Percentiles rank a stretch among this genome's conserved stretches.
Conservation (phyloP, 1,140 invertebrate genomes). For the Papilio glaucus region DNA sequence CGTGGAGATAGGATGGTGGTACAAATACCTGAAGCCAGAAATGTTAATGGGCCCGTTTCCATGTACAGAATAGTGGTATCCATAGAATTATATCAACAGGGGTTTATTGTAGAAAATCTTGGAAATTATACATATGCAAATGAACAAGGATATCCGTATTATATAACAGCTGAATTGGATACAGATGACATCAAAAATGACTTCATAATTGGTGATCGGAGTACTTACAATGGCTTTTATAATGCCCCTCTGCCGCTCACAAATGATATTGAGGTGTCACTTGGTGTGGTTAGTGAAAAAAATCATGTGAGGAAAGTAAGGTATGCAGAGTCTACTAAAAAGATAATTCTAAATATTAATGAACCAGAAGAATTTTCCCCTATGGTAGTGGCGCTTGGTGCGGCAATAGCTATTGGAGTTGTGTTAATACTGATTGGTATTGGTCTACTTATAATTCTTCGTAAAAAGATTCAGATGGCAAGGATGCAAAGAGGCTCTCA, state of each 20-base stretch:
- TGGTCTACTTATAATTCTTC: slow-evolving; percentile 75
- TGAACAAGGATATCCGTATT: slow-evolving; percentile 87
- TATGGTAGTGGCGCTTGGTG: slow-evolving; percentile 76
- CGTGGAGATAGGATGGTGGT: slow-evolving; percentile 85
- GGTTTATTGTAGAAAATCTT: slow-evolving; percentile 84
- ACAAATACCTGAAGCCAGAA: slow-evolving; percentile 85
- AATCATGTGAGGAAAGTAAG: slow-evolving; percentile 86
- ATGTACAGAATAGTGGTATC: slow-evolving; percentile 89
- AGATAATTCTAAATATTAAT: slow-evolving; percentile 77
- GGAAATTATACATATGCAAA: slow-evolving; percentile 85
- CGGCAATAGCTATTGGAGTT: slow-evolving; percentile 77
- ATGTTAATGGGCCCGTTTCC: slow-evolving; percentile 90
- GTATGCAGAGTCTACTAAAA: slow-evolving; percentile 86
- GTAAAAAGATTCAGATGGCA: slow-evolving; percentile 67
- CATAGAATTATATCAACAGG: slow-evolving; percentile 85
- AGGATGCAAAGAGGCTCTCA: slow-evolving; percentile 74
- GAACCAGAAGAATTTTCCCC: slow-evolving; percentile 75
- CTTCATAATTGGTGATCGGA: slow-evolving; percentile 91
- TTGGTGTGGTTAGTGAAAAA: slow-evolving; percentile 89
- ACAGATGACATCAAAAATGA: slow-evolving; percentile 83
- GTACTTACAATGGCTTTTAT: slow-evolving; percentile 89
- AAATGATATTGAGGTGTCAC: slow-evolving; percentile 87
- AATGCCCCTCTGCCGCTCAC: slow-evolving; percentile 90
- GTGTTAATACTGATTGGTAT: slow-evolving; percentile 76
- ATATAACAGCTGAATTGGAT: slow-evolving; percentile 91